A percentile compares a stretch with the other conserved stretches of the same genome.
Evolutionary conservation across 1,140 invertebrate species (phyloP).

Genomic region (Trichoplusia ni): DNA sequence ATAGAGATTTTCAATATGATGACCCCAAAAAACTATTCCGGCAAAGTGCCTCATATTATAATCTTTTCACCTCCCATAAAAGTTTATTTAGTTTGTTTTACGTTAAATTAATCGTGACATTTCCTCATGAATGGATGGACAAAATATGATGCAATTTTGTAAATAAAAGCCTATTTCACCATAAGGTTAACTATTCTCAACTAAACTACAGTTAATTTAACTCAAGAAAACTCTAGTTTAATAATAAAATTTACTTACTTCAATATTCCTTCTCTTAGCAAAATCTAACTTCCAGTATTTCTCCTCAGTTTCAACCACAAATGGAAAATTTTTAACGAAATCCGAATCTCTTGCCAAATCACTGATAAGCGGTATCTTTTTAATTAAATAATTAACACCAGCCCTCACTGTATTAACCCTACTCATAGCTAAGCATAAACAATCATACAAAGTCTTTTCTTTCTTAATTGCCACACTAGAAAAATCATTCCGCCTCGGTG

Average conservation of each 20-base stretch:
- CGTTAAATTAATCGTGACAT: no score
- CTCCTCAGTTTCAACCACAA: conserved; percentile 67
- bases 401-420: conserved; percentile 51
- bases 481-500: conserved; percentile 10
- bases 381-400: conserved; percentile 63
- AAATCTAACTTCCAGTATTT: conserved; percentile 72
- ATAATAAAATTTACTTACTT: conserved; percentile 52
- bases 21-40: no score
- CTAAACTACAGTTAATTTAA: no score
- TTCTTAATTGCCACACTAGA: conserved; percentile 34
- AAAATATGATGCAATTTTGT: no score
- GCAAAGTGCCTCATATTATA: no score
- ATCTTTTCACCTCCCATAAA: no score
- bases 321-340: conserved; percentile 64
- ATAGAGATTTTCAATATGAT: no score
- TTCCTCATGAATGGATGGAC: no score
- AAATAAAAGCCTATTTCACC: no score
- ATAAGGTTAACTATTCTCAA: no score
- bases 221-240: no score
- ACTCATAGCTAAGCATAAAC: conserved; percentile 40
- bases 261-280: conserved; percentile 76
- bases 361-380: conserved; percentile 67
- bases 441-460: conserved; percentile 41
- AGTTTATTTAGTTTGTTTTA: no score
- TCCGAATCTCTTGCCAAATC: conserved; percentile 47